Conservation (phyloP, 2,888 invertebrate species). For the Ophonus ardosiacus region DNA sequence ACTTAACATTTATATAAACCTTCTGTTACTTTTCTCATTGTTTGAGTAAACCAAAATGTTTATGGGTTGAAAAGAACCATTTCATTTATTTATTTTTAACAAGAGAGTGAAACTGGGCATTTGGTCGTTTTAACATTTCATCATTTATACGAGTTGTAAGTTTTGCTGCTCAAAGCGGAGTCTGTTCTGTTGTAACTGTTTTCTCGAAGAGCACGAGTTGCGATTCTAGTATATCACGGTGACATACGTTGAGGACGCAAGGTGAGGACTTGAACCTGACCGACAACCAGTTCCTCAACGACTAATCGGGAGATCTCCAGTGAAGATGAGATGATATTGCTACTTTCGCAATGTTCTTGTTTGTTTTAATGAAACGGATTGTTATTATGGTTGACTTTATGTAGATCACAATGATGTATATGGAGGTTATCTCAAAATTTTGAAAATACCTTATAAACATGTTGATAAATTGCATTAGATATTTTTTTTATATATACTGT, state of each 20-base stretch:
- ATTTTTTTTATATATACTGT: too few species aligned
- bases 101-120: slow-evolving; percentile 21
- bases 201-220: slow-evolving; percentile 16
- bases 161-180: not conserved
- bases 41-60: slow-evolving; percentile 8
- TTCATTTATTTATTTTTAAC: slow-evolving; percentile 39
- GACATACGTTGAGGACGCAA: slow-evolving; percentile 30
- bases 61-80: slow-evolving; percentile 32
- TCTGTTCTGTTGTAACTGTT: slow-evolving; percentile 43
- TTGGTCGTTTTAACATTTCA: slow-evolving; percentile 9
- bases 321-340: not conserved
- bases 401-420: not conserved
- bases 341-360: slow-evolving; percentile 4
- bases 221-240: slow-evolving; percentile 49
- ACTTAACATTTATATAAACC: not conserved
- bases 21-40: slow-evolving; percentile 29
- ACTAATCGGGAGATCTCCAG: not conserved
- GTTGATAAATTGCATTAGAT: not conserved
- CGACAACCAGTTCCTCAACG: not conserved
- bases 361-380: not conserved
- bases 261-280: slow-evolving; percentile 13
- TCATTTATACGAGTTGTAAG: not conserved
- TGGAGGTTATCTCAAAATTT: not conserved
- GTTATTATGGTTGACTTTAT: not conserved
- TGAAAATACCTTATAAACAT: not conserved